Evolutionary conservation across 1,140 invertebrate genomes (phyloP).

Genomic region (Watersipora subatra): DNA sequence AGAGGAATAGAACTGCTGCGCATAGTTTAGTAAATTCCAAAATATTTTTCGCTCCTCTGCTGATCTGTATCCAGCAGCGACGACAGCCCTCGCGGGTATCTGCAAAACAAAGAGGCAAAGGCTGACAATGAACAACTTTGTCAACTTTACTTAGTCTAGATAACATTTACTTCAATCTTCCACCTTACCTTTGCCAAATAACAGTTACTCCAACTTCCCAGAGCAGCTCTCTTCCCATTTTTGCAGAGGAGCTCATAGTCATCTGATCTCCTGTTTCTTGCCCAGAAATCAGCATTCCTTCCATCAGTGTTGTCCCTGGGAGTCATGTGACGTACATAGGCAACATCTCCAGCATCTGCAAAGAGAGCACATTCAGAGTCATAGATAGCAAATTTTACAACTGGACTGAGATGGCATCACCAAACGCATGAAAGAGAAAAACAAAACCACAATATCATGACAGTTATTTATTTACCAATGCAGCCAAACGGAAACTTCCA

Average conservation of each 20-base stretch:
- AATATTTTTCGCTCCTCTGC: conserved; percentile 25
- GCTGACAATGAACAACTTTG: not conserved
- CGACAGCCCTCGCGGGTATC: conserved; percentile 71
- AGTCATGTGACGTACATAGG: conserved; percentile 85
- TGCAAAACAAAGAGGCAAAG: not conserved
- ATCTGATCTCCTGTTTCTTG: conserved; percentile 71
- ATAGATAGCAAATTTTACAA: not conserved
- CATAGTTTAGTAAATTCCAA: conserved; percentile 39
- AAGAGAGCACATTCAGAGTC: conserved; percentile 3
- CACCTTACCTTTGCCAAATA: conserved; percentile 71
- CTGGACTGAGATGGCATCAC: not conserved
- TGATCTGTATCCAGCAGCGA: conserved; percentile 54
- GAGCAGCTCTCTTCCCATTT: conserved; percentile 59
- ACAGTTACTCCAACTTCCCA: conserved; percentile 66
- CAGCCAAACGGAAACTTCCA: not conserved
- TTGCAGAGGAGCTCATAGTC: conserved; percentile 88
- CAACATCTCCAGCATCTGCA: conserved; percentile 62
- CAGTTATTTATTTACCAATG: not conserved
- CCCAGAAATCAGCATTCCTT: conserved; percentile 75
- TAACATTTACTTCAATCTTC: conserved; percentile 68
- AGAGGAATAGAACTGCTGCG: conserved; percentile 39
- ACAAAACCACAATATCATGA: not conserved
- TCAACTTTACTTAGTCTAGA: conserved; percentile 60
- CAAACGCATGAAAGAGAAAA: not conserved
- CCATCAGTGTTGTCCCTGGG: conserved; percentile 81